Conservation (phyloP, 2,888 invertebrate genomes). For the Eledona agricola region DNA sequence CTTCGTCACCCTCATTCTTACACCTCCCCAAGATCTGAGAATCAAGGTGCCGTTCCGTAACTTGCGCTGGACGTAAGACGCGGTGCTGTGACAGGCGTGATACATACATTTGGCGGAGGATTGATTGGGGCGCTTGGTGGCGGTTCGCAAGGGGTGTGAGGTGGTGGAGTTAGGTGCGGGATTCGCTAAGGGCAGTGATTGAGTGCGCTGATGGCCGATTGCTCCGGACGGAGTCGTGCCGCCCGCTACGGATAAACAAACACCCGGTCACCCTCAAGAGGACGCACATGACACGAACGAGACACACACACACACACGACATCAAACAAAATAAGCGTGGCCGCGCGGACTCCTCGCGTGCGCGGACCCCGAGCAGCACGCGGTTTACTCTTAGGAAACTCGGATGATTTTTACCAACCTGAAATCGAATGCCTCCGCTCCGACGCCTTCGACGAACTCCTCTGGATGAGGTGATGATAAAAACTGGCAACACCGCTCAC, state of each 20-base stretch:
- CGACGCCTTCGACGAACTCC: constrained; percentile 51
- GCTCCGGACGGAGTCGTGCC: constrained; percentile 54
- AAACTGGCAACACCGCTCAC: constrained; percentile 54
- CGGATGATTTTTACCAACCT: constrained; percentile 56
- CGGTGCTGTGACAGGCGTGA: constrained; percentile 33
- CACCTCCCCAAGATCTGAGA: too few relatives aligned
- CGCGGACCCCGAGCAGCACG: too few relatives aligned
- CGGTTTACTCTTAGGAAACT: too few relatives aligned
- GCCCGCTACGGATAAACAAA: constrained; percentile 52
- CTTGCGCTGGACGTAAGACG: too few relatives aligned
- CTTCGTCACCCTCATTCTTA: too few relatives aligned
- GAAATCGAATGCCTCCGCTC: constrained; percentile 60
- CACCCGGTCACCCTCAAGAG: constrained; percentile 35
- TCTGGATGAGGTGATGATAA: constrained; percentile 51
- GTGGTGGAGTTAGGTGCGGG: constrained; percentile 50
- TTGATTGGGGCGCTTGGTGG: constrained; percentile 56
- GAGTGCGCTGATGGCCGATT: constrained; percentile 71
- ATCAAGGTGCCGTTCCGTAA: too few relatives aligned
- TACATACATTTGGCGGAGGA: constrained; percentile 60
- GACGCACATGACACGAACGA: constrained; percentile 19
- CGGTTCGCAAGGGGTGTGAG: constrained; percentile 52
- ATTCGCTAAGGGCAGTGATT: constrained; percentile 71
- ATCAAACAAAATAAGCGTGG: too few relatives aligned
- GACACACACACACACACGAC: constrained; percentile 7
- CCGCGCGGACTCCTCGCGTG: too few relatives aligned